Base-by-base conservation (phyloP, 2,797 vertebrate species). In the Apogon hyalosoma region DNA sequence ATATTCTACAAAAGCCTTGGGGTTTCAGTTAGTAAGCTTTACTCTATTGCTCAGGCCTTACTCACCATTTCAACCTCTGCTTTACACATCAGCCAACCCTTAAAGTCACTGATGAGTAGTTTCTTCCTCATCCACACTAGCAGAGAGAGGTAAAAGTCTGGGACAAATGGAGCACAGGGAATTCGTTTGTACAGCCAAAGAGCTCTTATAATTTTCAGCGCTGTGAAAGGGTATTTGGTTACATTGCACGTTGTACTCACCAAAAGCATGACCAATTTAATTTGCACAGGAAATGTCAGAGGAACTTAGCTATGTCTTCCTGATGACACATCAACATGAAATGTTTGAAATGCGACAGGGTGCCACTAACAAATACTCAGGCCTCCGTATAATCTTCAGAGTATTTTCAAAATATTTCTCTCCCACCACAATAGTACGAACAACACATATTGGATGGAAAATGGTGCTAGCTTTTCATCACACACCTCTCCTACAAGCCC, bases 281-380 rank as follows among this genome's bases (percentile, higher is more conserved):
- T 91, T 87, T 83, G 56, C 55, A 46, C 55, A 54, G 75, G 69
- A 80, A 87, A 87, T 73, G 73, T 80, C 18, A 18, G 66, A 74
- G 59, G 80, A 80, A 80, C 80, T 82, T 48, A 55, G 82, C 75
- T 52, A 80, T 40, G 48, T 90, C 82, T 82, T 86, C 82, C 73
- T 74, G 79, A 79, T 93, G 91, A 93, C 88, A 87, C 90, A 90
- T 84, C 70, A 76, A 83, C 74, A 53, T 84, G 46, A 89, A 85
- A 88, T 89, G 89, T 65, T 58, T 87, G 79, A 89, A 91, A 92
- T 91, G 87, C 79, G 57, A 59, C 4, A 15, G 40, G 31, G 64
- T 64, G 77, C 82, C 48, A 50, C 59, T 79, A 79, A 83, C 86
- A 90, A 89, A 57, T 48, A 54, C 48, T 69, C 5, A 42, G 53